Percentiles rank a stretch among this genome's conserved stretches.
These are phyloP conservation scores for Andrena hattorfiana DNA, from an alignment of 2,888 invertebrate species.

Conservation along the genomic window DNA sequence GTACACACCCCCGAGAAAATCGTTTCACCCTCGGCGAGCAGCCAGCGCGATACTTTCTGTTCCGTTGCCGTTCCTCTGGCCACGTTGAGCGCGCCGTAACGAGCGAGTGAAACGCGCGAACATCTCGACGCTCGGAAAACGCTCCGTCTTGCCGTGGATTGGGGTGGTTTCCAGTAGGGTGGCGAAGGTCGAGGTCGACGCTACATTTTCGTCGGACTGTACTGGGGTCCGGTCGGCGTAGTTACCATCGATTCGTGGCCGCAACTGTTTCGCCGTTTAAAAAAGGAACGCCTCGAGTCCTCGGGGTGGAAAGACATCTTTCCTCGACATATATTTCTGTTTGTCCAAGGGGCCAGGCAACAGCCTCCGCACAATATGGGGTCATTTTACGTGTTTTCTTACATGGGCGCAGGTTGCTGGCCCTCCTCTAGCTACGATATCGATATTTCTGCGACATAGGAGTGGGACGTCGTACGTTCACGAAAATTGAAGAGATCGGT, in stretches of 20 bases:
- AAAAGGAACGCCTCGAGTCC: conserved; percentile 81
- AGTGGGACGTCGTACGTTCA: not conserved
- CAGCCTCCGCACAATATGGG: conserved; percentile 76
- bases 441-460: conserved; percentile 42
- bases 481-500: not conserved
- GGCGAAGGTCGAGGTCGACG: conserved; percentile 34
- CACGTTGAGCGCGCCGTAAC: not conserved
- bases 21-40: conserved; percentile 36
- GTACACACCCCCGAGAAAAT: conserved; percentile 80
- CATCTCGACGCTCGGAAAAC: not conserved
- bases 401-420: conserved; percentile 62
- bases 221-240: conserved; percentile 83
- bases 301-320: conserved; percentile 81
- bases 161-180: not conserved
- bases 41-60: conserved; percentile 23
- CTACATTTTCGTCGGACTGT: conserved; percentile 78
- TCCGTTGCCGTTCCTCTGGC: not conserved
- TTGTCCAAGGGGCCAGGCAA: conserved; percentile 81
- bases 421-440: conserved; percentile 51
- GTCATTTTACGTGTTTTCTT: conserved; percentile 75
- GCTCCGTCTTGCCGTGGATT: not conserved
- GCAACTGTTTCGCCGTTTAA: conserved; percentile 84
- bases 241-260: conserved; percentile 85
- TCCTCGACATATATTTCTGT: conserved; percentile 82
- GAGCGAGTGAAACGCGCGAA: conserved; percentile 1